Percentiles rank a stretch among this genome's conserved stretches.
Conservation (phyloP, 2,113 vertebrate species). For the Amblyornis subalaris region DNA sequence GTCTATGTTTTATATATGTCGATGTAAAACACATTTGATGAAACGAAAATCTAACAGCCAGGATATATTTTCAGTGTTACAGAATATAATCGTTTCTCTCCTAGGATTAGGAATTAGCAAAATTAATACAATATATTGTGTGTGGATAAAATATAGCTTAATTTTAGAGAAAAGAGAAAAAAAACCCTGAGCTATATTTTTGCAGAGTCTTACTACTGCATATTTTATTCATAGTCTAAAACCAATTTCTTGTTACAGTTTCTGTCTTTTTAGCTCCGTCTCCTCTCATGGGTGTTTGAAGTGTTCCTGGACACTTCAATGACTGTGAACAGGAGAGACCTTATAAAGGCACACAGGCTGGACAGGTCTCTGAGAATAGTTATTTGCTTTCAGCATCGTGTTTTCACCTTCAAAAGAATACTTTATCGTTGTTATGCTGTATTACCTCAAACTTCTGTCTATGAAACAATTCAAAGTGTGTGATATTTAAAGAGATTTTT, state of each 20-base stretch:
- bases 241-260: neutral
- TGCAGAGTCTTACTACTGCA: neutral
- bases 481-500: neutral
- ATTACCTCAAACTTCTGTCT: neutral
- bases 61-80: neutral
- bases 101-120: neutral
- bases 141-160: neutral
- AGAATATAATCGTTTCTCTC: neutral
- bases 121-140: neutral
- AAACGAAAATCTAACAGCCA: neutral
- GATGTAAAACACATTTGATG: neutral
- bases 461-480: neutral
- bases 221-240: neutral
- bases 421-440: accelerated
- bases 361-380: neutral
- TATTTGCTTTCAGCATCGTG: neutral
- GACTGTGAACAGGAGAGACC: neutral
- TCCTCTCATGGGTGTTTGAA: neutral
- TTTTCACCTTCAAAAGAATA: neutral
- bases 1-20: neutral
- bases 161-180: neutral
- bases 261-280: neutral
- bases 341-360: neutral
- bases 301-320: neutral
- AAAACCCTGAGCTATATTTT: neutral